Evolutionary conservation across 2,888 invertebrate genomes (phyloP), one percentile per base, ranked within the genome.

Genomic region (Odontomyia ornata): DNA sequence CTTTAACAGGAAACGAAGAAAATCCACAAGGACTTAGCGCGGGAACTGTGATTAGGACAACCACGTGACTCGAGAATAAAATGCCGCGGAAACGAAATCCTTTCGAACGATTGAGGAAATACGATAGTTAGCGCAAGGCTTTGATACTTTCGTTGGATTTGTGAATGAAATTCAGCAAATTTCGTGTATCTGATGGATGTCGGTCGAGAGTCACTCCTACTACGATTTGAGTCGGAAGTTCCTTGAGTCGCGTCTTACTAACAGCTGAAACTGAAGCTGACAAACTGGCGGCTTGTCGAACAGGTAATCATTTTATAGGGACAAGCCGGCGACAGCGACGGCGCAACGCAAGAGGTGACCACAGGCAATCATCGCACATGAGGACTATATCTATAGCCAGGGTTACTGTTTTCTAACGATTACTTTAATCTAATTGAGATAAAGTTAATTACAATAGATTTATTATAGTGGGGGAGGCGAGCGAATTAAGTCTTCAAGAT

Each of bases 271-370:
- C 64, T 64, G 30, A 30, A 64, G 67, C 67, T 67, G 46, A n/a
- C 67, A 67, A 69, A 69, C 73, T 73, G 73, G 60, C 73, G 73
- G 73, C 60, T 43, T 30, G 73, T 60, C 60, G 57, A 36, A 73
- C 73, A 60, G 73, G 73, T 73, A 73, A 73, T 73, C 60, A 21
- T 60, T 73, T 73, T 73, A 73, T 73, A 73, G 73, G 73, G 73
- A 73, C 73, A 73, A 73, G 73, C 57, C 60, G 73, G 69, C 69
- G 69, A 46, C 11, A 69, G 46, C 27, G 69, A 23, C 47, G 69
- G 46, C 25, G 46, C 69, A 47, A 47, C 47, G 69, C 43, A 13
- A 15, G 47, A 2, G 30, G 30, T 18, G 25, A n/a, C 36, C 30
- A 69, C n/a, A 47, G 69, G 25, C 47, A 69, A 15, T 47, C 47